A percentile compares a stretch with the other conserved stretches of the same genome.
Conservation (phyloP, 2,113 vertebrate genomes). For the Pontoporia blainvillei region DNA sequence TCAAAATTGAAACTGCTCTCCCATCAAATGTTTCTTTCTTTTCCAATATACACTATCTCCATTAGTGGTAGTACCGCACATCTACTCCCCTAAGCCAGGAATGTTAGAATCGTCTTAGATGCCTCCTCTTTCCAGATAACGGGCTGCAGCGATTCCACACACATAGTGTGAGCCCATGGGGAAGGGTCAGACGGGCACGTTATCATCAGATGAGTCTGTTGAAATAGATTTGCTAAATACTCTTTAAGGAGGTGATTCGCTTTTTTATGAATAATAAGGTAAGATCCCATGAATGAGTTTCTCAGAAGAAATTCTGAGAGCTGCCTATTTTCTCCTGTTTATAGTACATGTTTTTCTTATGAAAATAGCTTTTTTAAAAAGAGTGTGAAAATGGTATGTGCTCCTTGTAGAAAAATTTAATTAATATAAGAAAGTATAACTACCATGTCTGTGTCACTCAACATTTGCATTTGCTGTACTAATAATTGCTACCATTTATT, state of each 20-base stretch:
- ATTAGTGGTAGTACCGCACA: not conserved
- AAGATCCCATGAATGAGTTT: not conserved
- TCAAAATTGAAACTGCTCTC: not conserved
- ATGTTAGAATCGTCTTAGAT: not conserved
- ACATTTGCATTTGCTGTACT: not conserved
- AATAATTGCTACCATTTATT: not conserved
- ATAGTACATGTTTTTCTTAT: not conserved
- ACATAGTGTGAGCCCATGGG: not conserved
- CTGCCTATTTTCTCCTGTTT: not conserved
- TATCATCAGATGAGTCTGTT: not conserved
- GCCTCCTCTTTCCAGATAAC: not conserved
- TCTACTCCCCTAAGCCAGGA: not conserved
- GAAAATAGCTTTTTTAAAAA: not conserved
- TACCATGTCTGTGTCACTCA: not conserved
- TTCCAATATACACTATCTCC: not conserved
- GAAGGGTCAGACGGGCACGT: not conserved
- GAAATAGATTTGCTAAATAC: not conserved
- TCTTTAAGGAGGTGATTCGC: not conserved
- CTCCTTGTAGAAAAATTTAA: not conserved
- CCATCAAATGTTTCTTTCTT: not conserved
- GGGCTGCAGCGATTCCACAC: not conserved
- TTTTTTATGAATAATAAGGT: not conserved
- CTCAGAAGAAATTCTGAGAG: not conserved
- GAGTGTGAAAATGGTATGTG: not conserved
- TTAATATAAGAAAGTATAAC: not conserved